Base-by-base conservation (phyloP, 2,888 invertebrate species). In the Sphecodes monilicornis region DNA sequence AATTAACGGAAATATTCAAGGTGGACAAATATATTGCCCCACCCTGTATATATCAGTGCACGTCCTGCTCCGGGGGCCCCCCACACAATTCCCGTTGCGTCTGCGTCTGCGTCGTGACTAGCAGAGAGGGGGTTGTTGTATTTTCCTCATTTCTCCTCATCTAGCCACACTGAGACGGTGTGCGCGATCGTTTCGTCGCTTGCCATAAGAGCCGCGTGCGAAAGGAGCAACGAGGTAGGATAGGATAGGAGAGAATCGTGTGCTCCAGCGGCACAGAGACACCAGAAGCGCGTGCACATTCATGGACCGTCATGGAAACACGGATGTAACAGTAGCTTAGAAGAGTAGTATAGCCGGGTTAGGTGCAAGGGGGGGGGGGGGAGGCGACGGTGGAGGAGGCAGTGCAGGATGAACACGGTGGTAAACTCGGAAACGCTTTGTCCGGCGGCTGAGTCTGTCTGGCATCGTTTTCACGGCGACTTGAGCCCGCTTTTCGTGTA, bases 371-470 rank as follows among this genome's bases (percentile, higher is more conserved):
- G 11, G 41, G 11, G 41, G 41, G 8, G 32, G 32, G 41, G 69
- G 50, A 29, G 16, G 18, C 22, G 72, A 64, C 46, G n/a, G 29
- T 2, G 29, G 64, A 2, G 39, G 72, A 70, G 73, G 76, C n/a
- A n/a, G n/a, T n/a, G 81, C 50, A 76, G 83, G 88, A 86, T 78
- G 78, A 84, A 83, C 83, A 86, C 76, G 80, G 76, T 70, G 86
- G 83, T 85, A 84, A 87, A 88, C 88, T 87, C 89, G 85, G 85
- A 81, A 87, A 75, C 80, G 86, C 87, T 89, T 89, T 89, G 88
- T 89, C 84, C 88, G 66, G 79, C 43, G 69, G 69, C 64, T 73
- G 78, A 78, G 84, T 82, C 80, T 81, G 88, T 76, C 80, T 78
- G 78, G 76, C 80, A 80, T 77, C 88, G 87, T 88, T 89, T 89